These are phyloP conservation scores for Podiceps cristatus DNA, from an alignment of 2,113 vertebrate species.

Conservation along the genomic window DNA sequence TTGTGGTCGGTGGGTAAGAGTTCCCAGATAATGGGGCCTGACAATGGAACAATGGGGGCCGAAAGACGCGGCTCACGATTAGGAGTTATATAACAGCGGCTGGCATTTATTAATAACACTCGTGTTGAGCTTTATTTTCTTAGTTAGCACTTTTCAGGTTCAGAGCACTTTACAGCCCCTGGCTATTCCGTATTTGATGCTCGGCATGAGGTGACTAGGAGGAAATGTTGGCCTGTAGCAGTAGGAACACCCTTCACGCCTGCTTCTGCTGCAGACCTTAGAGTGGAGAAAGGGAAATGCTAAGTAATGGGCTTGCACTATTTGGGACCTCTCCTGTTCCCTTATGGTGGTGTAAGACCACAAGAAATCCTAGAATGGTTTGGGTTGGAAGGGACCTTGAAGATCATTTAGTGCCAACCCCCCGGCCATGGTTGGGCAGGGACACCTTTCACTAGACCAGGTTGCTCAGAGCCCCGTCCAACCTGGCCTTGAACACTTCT, in stretches of 20 bases:
- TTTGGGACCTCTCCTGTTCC: not conserved
- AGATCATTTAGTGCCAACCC: too few relatives aligned
- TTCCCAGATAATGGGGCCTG: conserved; percentile 67
- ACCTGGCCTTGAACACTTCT: too few relatives aligned
- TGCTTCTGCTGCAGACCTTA: not conserved
- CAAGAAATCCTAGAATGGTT: not conserved
- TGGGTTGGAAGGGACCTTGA: too few relatives aligned
- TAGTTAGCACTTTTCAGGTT: conserved; percentile 70
- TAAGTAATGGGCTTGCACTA: not conserved
- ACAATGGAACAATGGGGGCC: conserved; percentile 61
- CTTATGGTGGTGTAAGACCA: not conserved
- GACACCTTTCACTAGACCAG: too few relatives aligned
- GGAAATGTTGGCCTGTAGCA: not conserved
- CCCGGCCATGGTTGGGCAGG: too few relatives aligned
- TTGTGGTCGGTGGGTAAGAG: conserved; percentile 65
- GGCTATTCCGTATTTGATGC: conserved; percentile 1
- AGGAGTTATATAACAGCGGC: conserved; percentile 55
- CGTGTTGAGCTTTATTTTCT: conserved; percentile 10
- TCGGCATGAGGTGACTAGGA: not conserved
- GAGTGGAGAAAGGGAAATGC: not conserved
- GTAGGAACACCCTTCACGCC: not conserved
- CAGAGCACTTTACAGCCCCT: conserved; percentile 37
- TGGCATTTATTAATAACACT: conserved; percentile 66
- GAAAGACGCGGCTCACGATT: conserved; percentile 22
- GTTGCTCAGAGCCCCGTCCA: too few relatives aligned